Evolutionary conservation across 1,140 invertebrate genomes (phyloP), one percentile per base, ranked within the genome.

Genomic region (Campodea augens): DNA sequence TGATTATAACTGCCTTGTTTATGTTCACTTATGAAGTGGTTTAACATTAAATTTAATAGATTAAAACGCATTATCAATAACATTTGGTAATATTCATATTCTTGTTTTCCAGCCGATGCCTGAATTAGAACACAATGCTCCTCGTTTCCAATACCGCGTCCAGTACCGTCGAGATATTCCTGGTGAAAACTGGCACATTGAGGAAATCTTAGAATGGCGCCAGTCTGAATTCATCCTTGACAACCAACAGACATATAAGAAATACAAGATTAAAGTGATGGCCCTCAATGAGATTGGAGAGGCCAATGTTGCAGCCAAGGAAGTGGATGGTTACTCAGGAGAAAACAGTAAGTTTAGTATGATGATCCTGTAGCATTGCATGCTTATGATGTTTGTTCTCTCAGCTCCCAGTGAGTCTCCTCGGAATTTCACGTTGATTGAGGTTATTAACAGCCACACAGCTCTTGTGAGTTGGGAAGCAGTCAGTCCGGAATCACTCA

Each of bases 81-180:
- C n/a, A n/a, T n/a, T n/a, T n/a, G n/a, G n/a, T n/a, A n/a, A n/a
- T n/a, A n/a, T n/a, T n/a, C n/a, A n/a, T n/a, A n/a, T n/a, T n/a
- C n/a, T n/a, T n/a, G n/a, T n/a, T n/a, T n/a, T n/a, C n/a, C 87
- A 81, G 78, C 75, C 79, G 44, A 95, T 98, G 90, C 81, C 89
- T 0, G 77, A 89, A 63, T 88, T 96, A 54, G 88, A 97, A 51
- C 93, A 98, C 61, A 93, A 97, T 69, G 93, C 79, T 0, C 85
- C 85, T 0, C 77, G 77, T 39, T 95, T 99, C 63, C 76, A 80
- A 54, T 98, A 98, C 60, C 71, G 80, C 49, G 78, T 98, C 4
- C 82, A 75, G 47, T 95, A 85, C 69, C 80, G 78, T 54, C 70
- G 78, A 43, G 78, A 91, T 57, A 78, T 82, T 48, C 70, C 75